Percentiles rank a stretch among this genome's conserved stretches.
Conservation (phyloP, 2,888 invertebrate genomes). For the Amphipoea lucens region DNA sequence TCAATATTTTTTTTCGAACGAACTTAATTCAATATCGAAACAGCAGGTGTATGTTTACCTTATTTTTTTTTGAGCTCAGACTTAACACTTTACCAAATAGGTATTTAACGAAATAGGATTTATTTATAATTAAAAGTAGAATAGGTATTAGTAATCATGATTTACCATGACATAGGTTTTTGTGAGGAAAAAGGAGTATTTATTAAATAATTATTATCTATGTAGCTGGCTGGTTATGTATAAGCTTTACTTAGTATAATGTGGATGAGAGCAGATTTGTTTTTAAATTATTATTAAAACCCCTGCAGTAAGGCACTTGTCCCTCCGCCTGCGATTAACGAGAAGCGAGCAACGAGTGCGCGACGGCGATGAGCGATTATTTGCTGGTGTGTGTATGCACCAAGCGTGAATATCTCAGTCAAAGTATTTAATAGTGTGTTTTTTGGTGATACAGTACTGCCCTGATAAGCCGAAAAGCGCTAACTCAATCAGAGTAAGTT, state of each 20-base stretch:
- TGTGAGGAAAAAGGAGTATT: background rate
- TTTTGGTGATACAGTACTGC: too few relatives aligned
- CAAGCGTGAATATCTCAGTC: too few relatives aligned
- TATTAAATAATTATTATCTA: background rate
- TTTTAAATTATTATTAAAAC: background rate
- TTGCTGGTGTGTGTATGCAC: background rate
- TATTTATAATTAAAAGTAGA: background rate
- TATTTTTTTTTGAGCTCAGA: background rate
- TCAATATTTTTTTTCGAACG: background rate
- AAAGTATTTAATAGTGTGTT: too few relatives aligned
- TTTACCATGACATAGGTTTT: background rate
- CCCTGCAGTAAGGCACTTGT: background rate
- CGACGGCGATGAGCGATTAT: background rate
- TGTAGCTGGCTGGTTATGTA: conserved; percentile 57
- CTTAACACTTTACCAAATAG: background rate
- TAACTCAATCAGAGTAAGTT: too few relatives aligned
- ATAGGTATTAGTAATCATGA: background rate
- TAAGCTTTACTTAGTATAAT: conserved; percentile 53
- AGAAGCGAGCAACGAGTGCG: background rate
- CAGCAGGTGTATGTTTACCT: background rate
- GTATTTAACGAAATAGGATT: background rate
- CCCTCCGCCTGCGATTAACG: background rate
- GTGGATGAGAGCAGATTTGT: conserved; percentile 58
- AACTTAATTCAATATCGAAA: background rate
- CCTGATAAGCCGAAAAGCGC: too few relatives aligned